Conservation (phyloP, 2,113 vertebrate genomes). For the Xiphorhynchus elegans region DNA sequence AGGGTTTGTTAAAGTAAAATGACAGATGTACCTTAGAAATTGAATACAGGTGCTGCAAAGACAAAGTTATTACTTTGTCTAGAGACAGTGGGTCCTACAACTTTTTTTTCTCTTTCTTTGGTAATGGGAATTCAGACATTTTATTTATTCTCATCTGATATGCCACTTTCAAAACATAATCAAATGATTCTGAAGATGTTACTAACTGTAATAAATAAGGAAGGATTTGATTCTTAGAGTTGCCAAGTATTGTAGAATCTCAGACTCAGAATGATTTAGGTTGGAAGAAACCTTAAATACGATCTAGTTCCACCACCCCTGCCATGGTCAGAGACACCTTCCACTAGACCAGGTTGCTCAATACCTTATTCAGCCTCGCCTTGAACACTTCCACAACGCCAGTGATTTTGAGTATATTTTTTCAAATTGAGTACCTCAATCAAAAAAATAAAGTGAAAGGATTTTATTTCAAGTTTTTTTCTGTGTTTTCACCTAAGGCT, state of each 20-base stretch:
- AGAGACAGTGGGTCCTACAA: slow-evolving; percentile 38
- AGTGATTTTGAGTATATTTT: neutral
- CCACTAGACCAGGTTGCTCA: neutral
- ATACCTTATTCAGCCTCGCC: neutral
- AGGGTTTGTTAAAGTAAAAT: slow-evolving; percentile 51
- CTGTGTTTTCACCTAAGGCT: neutral
- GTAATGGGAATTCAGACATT: slow-evolving; percentile 3
- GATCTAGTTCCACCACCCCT: neutral
- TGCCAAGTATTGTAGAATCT: neutral
- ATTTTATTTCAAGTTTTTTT: neutral
- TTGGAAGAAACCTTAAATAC: neutral
- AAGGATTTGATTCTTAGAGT: neutral
- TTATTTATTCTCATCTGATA: slow-evolving; percentile 35
- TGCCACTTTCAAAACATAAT: slow-evolving; percentile 32
- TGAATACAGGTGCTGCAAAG: slow-evolving; percentile 48
- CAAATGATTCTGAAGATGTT: neutral
- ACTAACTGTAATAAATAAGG: neutral
- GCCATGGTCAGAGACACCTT: neutral
- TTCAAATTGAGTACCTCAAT: neutral
- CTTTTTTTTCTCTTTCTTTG: neutral
- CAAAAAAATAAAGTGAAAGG: neutral
- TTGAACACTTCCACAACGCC: neutral
- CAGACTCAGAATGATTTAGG: neutral
- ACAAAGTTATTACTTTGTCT: slow-evolving; percentile 57
- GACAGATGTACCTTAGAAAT: slow-evolving; percentile 49